A percentile compares a stretch with the other conserved stretches of the same genome.
Conservation (phyloP, 2,113 vertebrate genomes). For the Rhinolophus sinicus region DNA sequence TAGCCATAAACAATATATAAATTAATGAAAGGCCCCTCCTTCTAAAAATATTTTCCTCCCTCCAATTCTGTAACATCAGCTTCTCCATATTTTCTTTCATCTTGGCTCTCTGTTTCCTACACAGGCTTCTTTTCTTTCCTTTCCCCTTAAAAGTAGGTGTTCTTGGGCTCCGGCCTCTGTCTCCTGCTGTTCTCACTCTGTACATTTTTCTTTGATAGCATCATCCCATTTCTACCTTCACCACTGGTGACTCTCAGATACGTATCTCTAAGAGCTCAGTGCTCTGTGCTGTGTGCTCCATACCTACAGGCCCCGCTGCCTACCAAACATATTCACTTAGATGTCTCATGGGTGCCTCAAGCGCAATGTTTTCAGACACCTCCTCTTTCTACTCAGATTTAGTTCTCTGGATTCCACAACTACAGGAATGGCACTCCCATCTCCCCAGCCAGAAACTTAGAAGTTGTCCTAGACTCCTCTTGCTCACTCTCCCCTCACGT, state of each 20-base stretch:
- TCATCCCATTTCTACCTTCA: background rate
- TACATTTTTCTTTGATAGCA: background rate
- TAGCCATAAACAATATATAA: background rate
- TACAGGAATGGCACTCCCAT: background rate
- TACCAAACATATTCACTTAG: background rate
- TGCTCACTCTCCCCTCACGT: background rate
- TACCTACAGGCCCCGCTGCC: background rate
- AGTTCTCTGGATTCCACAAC: background rate
- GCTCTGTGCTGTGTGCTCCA: background rate
- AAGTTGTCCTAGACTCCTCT: background rate
- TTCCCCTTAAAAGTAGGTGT: background rate
- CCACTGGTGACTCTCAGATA: background rate
- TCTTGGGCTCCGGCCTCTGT: background rate
- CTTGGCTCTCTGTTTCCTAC: background rate
- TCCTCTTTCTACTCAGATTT: background rate
- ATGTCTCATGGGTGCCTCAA: background rate
- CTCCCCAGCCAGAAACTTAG: background rate
- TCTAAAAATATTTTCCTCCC: background rate
- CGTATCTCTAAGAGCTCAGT: background rate
- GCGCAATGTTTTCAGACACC: background rate
- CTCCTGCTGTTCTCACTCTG: background rate
- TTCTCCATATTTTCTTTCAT: slow-evolving; percentile 23
- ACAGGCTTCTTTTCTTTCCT: background rate
- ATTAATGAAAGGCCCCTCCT: background rate
- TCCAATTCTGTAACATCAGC: background rate